A percentile compares a stretch with the other conserved stretches of the same genome.
Evolutionary conservation across 2,888 invertebrate species (phyloP).

Genomic region (Zaprionus lineosus): DNA sequence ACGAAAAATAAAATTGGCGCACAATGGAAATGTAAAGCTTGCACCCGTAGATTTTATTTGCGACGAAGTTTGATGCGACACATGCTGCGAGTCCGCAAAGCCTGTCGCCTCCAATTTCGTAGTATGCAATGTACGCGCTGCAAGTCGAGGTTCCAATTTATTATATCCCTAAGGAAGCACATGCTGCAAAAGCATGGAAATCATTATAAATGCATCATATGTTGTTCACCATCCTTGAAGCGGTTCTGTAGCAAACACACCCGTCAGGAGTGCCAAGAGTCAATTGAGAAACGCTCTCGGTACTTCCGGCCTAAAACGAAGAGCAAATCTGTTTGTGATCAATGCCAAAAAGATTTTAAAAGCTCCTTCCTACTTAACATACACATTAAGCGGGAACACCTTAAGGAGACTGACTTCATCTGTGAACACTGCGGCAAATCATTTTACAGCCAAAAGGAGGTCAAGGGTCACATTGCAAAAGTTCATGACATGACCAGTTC

Average conservation of each 20-base stretch:
- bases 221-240: too few relatives aligned
- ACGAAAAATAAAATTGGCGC: too few relatives aligned
- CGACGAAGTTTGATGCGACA: slow-evolving; percentile 8
- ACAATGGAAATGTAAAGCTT: too few relatives aligned
- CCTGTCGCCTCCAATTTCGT: slow-evolving; percentile 9
- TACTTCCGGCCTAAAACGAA: too few relatives aligned
- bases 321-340: slow-evolving; percentile 7
- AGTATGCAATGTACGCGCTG: slow-evolving; percentile 25
- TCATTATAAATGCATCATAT: too few relatives aligned
- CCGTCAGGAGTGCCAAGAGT: too few relatives aligned
- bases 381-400: slow-evolving; percentile 27
- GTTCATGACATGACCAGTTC: slow-evolving; percentile 23
- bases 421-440: slow-evolving; percentile 39
- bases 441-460: slow-evolving; percentile 24
- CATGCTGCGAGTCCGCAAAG: not conserved
- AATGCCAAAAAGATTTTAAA: slow-evolving; percentile 12
- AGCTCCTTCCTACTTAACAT: slow-evolving; percentile 3
- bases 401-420: slow-evolving; percentile 26
- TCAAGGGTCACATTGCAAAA: slow-evolving; percentile 18
- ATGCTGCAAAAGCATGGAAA: too few relatives aligned
- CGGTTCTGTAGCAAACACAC: too few relatives aligned
- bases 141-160: slow-evolving; percentile 24
- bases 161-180: too few relatives aligned
- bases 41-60: slow-evolving; percentile 17
- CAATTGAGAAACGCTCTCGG: too few relatives aligned